Evolutionary conservation across 2,888 invertebrate genomes (phyloP).

Genomic region (Tiliacea citrago): DNA sequence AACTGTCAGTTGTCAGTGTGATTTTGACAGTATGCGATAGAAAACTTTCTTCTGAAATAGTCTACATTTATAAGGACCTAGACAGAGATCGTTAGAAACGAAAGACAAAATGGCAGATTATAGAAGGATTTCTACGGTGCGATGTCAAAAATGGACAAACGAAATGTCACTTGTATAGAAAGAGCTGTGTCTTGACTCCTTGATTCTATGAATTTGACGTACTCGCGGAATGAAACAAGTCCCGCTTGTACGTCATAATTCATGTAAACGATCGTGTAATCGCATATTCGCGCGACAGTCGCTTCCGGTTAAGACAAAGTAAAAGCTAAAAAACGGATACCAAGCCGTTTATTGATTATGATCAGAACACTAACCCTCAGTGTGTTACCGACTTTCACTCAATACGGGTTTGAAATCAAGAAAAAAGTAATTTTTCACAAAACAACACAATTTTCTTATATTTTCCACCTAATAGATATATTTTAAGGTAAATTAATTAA

Average conservation of each 20-base stretch:
- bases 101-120: no score
- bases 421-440: background rate
- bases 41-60: no score
- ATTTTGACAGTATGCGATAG: no score
- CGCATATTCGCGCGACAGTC: background rate
- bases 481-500: conserved; percentile 39
- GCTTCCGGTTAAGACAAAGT: background rate
- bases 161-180: no score
- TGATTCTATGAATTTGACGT: background rate
- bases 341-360: background rate
- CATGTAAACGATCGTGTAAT: background rate
- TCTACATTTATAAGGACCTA: no score
- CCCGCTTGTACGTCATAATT: background rate
- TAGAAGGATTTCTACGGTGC: no score
- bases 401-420: background rate
- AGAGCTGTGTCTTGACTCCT: no score
- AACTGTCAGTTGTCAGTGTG: no score
- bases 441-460: conserved; percentile 12
- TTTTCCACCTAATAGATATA: conserved; percentile 45
- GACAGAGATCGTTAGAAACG: no score
- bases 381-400: background rate
- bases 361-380: background rate
- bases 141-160: no score
- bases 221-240: background rate
- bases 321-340: background rate